These are phyloP conservation scores for Tetranychus urticae DNA, from an alignment of 1,140 invertebrate genomes.

Conservation along the genomic window DNA sequence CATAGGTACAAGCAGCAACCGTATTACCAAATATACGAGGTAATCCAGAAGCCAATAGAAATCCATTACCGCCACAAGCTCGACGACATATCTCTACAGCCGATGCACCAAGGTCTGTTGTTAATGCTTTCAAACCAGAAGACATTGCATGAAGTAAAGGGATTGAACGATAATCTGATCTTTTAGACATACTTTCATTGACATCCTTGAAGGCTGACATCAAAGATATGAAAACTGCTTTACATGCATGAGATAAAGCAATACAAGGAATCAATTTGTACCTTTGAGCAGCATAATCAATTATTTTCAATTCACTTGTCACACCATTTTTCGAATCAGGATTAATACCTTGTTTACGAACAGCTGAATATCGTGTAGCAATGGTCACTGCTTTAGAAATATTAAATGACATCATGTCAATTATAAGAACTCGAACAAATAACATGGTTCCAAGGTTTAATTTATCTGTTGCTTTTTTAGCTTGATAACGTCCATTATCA, in stretches of 20 bases:
- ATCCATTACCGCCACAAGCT: conserved; percentile 80
- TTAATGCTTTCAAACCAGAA: conserved; percentile 69
- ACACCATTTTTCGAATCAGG: conserved; percentile 25
- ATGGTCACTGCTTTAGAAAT: conserved; percentile 18
- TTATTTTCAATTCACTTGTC: conserved; percentile 47
- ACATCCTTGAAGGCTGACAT: conserved; percentile 61
- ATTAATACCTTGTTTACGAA: conserved; percentile 39
- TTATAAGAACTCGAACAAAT: conserved; percentile 56
- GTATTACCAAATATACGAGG: conserved; percentile 51
- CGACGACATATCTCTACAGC: conserved; percentile 55
- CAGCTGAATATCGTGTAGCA: conserved; percentile 51
- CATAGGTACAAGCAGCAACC: conserved; percentile 70
- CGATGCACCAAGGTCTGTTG: conserved; percentile 38
- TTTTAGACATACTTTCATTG: conserved; percentile 45
- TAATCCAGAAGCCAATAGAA: conserved; percentile 57
- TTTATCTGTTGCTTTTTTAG: conserved; percentile 42
- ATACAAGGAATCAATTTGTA: conserved; percentile 63
- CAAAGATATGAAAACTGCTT: conserved; percentile 41
- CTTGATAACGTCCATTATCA: neutral
- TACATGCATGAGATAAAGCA: conserved; percentile 48
- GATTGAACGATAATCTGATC: conserved; percentile 19
- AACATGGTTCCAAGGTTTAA: conserved; percentile 85
- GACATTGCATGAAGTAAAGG: conserved; percentile 57
- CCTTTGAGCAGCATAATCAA: conserved; percentile 81
- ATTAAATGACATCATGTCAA: conserved; percentile 17